phyloP scores from a whole-genome alignment of 2,113 vertebrate species.

The Thunnus maccoyii region DNA sequence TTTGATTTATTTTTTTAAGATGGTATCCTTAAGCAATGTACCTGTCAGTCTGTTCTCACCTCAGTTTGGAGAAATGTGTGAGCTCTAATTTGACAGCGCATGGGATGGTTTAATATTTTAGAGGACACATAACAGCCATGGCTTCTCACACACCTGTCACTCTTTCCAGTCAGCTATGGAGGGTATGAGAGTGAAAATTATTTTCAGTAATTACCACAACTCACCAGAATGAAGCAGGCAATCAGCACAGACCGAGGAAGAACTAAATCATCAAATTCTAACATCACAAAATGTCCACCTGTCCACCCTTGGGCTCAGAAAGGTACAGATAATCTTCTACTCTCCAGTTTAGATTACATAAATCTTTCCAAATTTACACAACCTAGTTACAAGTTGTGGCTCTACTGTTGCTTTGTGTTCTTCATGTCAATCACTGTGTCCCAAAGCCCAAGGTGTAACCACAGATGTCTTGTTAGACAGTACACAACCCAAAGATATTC shows the following conservation, averaged over 20 bases:
- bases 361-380: conserved; percentile 9
- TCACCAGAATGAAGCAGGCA: conserved; percentile 30
- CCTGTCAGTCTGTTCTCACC: neutral
- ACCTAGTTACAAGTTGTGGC: neutral
- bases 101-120: conserved; percentile 20
- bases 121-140: conserved; percentile 13
- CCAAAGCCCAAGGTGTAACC: no score
- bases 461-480: no score
- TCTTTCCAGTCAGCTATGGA: conserved; percentile 15
- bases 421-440: no score
- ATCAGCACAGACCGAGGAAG: neutral
- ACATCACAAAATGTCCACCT: conserved; percentile 17
- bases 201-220: conserved; percentile 39
- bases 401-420: neutral
- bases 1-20: neutral
- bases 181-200: neutral
- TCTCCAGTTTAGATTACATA: neutral
- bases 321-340: neutral
- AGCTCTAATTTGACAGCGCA: conserved; percentile 18
- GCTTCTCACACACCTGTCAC: conserved; percentile 44
- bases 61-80: neutral
- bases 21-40: neutral
- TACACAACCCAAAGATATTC: no score
- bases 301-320: neutral
- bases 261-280: conserved; percentile 11